Percentiles rank a stretch among this genome's conserved stretches.
phyloP scores from a whole-genome alignment of 2,888 invertebrate genomes.

The Scaptomyza caliginosa region DNA sequence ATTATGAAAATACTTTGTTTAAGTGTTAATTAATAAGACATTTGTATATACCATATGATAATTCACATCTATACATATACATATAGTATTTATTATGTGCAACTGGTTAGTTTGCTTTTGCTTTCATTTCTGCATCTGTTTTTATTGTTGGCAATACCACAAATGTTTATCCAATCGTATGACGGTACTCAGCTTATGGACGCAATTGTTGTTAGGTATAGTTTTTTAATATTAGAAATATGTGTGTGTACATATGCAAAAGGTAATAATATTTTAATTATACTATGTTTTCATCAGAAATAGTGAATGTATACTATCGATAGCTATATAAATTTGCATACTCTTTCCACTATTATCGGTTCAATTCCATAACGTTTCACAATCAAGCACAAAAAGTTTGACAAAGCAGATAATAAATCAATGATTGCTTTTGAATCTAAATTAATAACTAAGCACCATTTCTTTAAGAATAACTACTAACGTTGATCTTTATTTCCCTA shows the following conservation, averaged over 20 bases:
- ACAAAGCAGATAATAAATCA: too few species aligned
- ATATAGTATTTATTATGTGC: constrained; percentile 29
- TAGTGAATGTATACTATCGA: constrained; percentile 9
- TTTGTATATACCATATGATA: constrained; percentile 35
- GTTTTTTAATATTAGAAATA: constrained; percentile 9
- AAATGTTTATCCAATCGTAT: not conserved
- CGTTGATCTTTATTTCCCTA: too few species aligned
- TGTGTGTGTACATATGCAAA: constrained; percentile 26
- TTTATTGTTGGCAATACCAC: constrained; percentile 10
- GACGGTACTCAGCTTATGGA: constrained; percentile 6
- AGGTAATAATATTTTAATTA: constrained; percentile 45
- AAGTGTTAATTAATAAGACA: constrained; percentile 23
- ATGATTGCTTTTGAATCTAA: too few species aligned
- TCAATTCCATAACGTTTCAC: not conserved
- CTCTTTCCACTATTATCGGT: not conserved
- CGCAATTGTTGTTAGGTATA: constrained; percentile 16
- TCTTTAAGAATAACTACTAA: too few species aligned
- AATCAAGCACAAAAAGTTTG: not conserved
- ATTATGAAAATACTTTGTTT: constrained; percentile 2
- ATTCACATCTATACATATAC: constrained; percentile 20
- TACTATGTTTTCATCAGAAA: constrained; percentile 45
- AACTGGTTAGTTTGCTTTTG: constrained; percentile 34
- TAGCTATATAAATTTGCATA: not conserved
- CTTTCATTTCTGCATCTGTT: constrained; percentile 11
- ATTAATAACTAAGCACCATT: too few species aligned